Base-by-base conservation (phyloP, 2,113 vertebrate species). In the Maccullochella peelii region DNA sequence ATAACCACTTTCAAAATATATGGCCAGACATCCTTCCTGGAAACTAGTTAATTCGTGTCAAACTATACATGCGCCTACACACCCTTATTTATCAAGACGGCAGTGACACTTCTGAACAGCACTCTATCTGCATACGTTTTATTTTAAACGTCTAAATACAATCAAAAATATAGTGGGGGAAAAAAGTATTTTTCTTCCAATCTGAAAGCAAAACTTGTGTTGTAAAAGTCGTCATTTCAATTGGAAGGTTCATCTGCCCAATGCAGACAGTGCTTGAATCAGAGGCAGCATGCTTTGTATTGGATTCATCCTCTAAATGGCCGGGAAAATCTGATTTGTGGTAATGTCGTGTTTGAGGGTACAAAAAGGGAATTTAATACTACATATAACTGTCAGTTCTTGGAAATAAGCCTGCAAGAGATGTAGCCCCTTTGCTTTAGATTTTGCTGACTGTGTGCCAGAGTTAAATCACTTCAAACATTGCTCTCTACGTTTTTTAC, bases 391-490 rank as follows among this genome's bases (percentile, higher is more conserved):
- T 79, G 61, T 77, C 76, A 81, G 66, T 49, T 30, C n/a, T 74
- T 81, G 80, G 72, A 76, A 59, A 69, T 73, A 55, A 79, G 25
- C 73, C 65, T 23, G 23, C n/a, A 49, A 65, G 49, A 86, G 67
- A 87, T 86, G 10, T 25, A 80, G 70, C 58, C 7, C 42, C 77
- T 42, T 77, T 67, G 54, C 71, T 77, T 71, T 33, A 69, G 75
- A 86, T 85, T 90, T 77, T 89, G 89, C 86, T 85, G 91, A 92
- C 79, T 38, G 49, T 10, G 68, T 49, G 74, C 54, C 36, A 40
- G 21, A 72, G 47, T 70, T 86, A 90, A 92, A 88, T 86, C 82
- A 84, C 79, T 84, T 70, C 21, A 55, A 84, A 85, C 38, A 71
- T 38, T 55, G 21, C 66, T 55, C 59, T 58, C 54, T 47, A 18